These are phyloP conservation scores for Hirundo rustica DNA, from an alignment of 2,797 vertebrate genomes.

Conservation along the genomic window DNA sequence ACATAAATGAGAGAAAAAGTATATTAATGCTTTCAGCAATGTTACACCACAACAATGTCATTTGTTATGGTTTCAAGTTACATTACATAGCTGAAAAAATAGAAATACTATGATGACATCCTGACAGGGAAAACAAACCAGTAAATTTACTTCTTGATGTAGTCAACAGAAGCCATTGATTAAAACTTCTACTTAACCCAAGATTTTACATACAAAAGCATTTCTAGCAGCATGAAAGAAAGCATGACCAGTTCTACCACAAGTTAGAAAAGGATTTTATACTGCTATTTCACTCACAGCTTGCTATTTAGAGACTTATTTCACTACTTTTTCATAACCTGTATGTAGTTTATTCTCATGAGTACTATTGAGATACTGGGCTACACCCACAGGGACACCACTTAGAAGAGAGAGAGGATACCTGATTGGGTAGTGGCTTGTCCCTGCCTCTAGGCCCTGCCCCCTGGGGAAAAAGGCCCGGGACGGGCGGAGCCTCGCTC, in stretches of 20 bases:
- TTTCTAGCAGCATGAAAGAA: not conserved
- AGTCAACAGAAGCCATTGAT: not conserved
- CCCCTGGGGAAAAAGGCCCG: too few relatives aligned
- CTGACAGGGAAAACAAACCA: not conserved
- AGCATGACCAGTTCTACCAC: not conserved
- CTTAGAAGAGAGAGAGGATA: not conserved
- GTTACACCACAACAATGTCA: not conserved
- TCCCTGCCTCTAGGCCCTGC: too few relatives aligned
- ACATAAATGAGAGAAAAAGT: not conserved
- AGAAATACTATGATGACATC: not conserved
- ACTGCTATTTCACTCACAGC: not conserved
- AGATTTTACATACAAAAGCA: not conserved
- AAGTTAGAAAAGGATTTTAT: not conserved
- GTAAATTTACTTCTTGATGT: not conserved
- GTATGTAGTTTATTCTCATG: not conserved
- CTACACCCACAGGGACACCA: not conserved
- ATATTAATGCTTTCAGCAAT: not conserved
- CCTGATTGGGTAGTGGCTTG: too few relatives aligned
- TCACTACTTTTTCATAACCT: not conserved
- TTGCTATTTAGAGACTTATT: not conserved
- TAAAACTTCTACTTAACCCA: not conserved
- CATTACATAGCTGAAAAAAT: not conserved
- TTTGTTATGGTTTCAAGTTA: not conserved
- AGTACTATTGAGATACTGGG: not conserved
- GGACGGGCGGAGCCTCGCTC: too few relatives aligned